A percentile compares a stretch with the other conserved stretches of the same genome.
phyloP scores from a whole-genome alignment of 1,140 invertebrate species.

The Reticulitermes speratus region DNA sequence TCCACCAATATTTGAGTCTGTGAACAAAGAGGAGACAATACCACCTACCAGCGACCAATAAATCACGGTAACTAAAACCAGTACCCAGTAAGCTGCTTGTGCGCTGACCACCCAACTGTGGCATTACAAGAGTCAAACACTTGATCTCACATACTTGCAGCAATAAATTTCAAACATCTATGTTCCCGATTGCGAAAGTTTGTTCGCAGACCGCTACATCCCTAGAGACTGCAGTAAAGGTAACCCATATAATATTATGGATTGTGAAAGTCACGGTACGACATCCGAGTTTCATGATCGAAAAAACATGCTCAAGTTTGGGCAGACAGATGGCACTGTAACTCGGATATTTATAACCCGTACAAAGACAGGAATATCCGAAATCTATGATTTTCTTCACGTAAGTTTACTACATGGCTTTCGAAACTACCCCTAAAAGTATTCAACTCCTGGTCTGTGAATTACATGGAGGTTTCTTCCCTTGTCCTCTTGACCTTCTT shows the following conservation, averaged over 20 bases:
- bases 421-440: too few species aligned
- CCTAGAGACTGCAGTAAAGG: background rate
- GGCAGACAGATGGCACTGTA: background rate
- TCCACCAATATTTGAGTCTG: background rate
- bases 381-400: too few species aligned
- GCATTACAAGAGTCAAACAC: background rate
- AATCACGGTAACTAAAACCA: background rate
- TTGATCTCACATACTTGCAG: background rate
- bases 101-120: background rate
- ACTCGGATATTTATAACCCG: background rate
- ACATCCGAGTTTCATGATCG: background rate
- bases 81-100: background rate
- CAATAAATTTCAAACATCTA: background rate
- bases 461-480: too few species aligned
- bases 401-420: too few species aligned
- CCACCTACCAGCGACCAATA: background rate
- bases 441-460: too few species aligned
- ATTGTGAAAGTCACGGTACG: background rate
- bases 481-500: too few species aligned
- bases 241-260: conserved; percentile 14
- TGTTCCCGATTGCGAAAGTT: background rate
- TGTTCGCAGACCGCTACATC: background rate
- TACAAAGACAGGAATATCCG: too few species aligned
- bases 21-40: background rate
- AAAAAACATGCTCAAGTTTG: conserved; percentile 11